Conservation (phyloP, 2,797 vertebrate genomes). For the Phrynocephalus forsythii region DNA sequence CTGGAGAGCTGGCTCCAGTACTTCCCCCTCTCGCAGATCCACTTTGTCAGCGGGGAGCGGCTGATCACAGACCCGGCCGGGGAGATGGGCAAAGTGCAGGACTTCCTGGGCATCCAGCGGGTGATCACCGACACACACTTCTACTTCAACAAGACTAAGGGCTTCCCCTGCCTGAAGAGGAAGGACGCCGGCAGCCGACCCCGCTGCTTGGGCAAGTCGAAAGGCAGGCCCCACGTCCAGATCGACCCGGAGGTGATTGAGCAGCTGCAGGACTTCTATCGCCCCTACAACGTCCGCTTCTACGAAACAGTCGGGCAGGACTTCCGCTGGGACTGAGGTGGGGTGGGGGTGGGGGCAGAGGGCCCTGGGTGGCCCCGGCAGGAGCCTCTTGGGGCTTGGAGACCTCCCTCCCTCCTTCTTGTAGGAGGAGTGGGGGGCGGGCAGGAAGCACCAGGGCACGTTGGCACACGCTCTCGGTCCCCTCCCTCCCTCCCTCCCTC, state of each 20-base stretch:
- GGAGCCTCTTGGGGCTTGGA: too few species aligned
- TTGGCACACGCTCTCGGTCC: too few species aligned
- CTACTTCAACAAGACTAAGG: slow-evolving; percentile 99
- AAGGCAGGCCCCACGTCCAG: slow-evolving; percentile 95
- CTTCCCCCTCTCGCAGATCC: slow-evolving; percentile 93
- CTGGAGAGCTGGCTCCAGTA: slow-evolving; percentile 95
- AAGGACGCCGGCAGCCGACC: slow-evolving; percentile 88
- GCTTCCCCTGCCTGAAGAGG: slow-evolving; percentile 96
- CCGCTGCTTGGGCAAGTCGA: slow-evolving; percentile 95
- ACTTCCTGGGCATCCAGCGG: slow-evolving; percentile 93
- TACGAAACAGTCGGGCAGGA: slow-evolving; percentile 97
- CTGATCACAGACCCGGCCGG: slow-evolving; percentile 95
- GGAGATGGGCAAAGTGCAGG: slow-evolving; percentile 95
- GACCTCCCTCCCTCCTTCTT: too few species aligned
- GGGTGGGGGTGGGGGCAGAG: too few species aligned
- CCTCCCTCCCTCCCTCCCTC: background rate
- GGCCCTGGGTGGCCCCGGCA: background rate
- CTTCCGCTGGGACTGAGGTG: slow-evolving; percentile 92
- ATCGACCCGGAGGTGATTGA: slow-evolving; percentile 95
- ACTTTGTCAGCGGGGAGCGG: slow-evolving; percentile 94
- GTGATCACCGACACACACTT: slow-evolving; percentile 97
- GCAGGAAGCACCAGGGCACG: too few species aligned
- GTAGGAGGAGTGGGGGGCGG: too few species aligned
- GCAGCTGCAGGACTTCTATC: slow-evolving; percentile 95
- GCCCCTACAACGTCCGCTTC: slow-evolving; percentile 95